These are phyloP conservation scores for Rhabditoides inermis DNA, from an alignment of 2,888 invertebrate genomes.

Conservation along the genomic window DNA sequence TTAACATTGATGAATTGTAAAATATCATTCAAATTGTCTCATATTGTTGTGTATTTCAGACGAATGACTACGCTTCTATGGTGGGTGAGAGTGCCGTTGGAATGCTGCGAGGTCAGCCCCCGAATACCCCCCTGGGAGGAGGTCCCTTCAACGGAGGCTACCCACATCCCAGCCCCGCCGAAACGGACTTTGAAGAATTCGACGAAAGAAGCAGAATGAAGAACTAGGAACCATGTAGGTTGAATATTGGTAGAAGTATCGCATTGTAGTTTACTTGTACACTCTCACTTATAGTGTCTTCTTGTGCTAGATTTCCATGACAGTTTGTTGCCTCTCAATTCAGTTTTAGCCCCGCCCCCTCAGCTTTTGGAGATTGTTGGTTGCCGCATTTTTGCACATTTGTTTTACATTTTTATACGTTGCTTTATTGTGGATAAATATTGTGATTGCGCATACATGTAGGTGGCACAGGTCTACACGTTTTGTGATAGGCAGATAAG, in stretches of 20 bases:
- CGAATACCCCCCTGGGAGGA: constrained; percentile 11
- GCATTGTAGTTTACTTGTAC: neutral
- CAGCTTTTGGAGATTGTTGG: too few relatives aligned
- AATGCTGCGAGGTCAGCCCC: constrained; percentile 8
- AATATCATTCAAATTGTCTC: neutral
- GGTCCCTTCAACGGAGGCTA: constrained; percentile 16
- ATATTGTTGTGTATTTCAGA: constrained; percentile 11
- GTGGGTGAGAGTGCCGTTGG: constrained; percentile 17
- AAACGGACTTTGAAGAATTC: constrained; percentile 19
- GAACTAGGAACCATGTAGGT: neutral
- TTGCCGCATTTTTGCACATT: too few relatives aligned
- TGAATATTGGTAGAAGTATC: neutral
- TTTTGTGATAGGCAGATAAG: too few relatives aligned
- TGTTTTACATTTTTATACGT: too few relatives aligned
- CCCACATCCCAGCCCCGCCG: constrained; percentile 19
- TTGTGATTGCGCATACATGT: too few relatives aligned
- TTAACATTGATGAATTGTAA: too few relatives aligned
- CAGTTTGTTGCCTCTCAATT: neutral
- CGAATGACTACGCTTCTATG: constrained; percentile 47
- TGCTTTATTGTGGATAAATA: too few relatives aligned
- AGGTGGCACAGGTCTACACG: too few relatives aligned
- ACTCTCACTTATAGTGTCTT: neutral
- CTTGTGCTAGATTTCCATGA: neutral
- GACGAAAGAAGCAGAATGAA: constrained; percentile 17
- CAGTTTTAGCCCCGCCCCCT: too few relatives aligned